A percentile compares a stretch with the other conserved stretches of the same genome.
These are phyloP conservation scores for Eupsilia transversa DNA, from an alignment of 2,888 invertebrate genomes.

Conservation along the genomic window DNA sequence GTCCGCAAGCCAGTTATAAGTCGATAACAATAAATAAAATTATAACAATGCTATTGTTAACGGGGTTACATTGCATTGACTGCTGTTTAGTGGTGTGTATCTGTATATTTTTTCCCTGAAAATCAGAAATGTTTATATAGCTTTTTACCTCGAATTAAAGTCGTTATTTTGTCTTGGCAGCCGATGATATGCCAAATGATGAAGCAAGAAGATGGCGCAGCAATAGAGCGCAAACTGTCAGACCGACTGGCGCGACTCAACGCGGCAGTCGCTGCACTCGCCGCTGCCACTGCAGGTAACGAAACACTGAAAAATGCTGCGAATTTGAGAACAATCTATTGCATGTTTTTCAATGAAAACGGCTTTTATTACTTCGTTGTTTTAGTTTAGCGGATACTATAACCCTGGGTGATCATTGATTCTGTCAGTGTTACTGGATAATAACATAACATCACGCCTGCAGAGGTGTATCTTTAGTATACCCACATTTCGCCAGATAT, in stretches of 20 bases:
- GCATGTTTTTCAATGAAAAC: too few species aligned
- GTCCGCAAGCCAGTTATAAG: too few species aligned
- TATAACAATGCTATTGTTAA: too few species aligned
- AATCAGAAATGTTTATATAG: background rate
- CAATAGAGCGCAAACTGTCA: slow-evolving; percentile 55
- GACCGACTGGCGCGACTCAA: slow-evolving; percentile 67
- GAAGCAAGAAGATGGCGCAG: slow-evolving; percentile 47
- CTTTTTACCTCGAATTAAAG: too few species aligned
- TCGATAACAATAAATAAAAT: too few species aligned
- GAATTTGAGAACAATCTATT: too few species aligned
- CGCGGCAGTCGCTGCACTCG: slow-evolving; percentile 71
- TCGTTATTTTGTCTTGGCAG: background rate
- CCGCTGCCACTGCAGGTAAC: slow-evolving; percentile 45
- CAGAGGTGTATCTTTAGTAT: too few species aligned
- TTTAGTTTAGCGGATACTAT: background rate
- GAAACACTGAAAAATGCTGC: background rate
- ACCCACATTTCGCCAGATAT: too few species aligned
- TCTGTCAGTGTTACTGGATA: background rate
- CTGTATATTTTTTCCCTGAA: too few species aligned
- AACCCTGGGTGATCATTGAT: background rate
- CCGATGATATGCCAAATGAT: slow-evolving; percentile 42
- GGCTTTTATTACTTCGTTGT: background rate
- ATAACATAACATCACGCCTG: too few species aligned
- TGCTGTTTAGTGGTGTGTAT: too few species aligned
- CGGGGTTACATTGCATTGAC: too few species aligned